Base-by-base conservation (phyloP, 2,113 vertebrate genomes). In the Martes martes region DNA sequence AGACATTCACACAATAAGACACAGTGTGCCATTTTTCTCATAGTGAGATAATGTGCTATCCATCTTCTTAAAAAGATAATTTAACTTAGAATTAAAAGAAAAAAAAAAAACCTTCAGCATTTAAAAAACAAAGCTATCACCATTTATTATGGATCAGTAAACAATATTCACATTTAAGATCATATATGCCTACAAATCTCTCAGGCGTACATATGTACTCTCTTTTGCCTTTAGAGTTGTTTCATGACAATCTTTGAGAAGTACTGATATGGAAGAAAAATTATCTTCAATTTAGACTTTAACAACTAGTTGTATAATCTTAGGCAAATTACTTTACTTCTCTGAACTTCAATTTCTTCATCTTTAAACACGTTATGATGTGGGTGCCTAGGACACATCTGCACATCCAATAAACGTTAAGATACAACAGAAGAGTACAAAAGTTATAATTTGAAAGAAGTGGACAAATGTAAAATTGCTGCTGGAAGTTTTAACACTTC, bases 221-320 rank as follows among this genome's bases (percentile, higher is more conserved):
- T 63, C 47, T 52, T 88, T 2, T 52, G 18, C 50, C 45, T 95
- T 95, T 36, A 94, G 19, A 80, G 16, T 78, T 74, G 85, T 82
- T 92, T 78, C n/a, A 84, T 4, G 42, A 67, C 50, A 83, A 39
- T 59, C 14, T 89, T 50, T 28, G 57, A 83, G 23, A 91, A 39
- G 31, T 45, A 89, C 3, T 52, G 23, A 9, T 61, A 84, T 80
- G 19, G 71, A 92, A 91, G 6, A 55, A 87, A 94, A 94, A 61
- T 88, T 93, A 47, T 85, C n/a, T 96, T 97, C n/a, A 94, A 81
- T 55, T 80, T 11, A 82, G 57, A 85, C 57, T 74, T 91, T 15
- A 84, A 91, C n/a, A 92, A 78, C 39, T 39, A 74, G 18, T 19
- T 93, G 39, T 47, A 31, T 80, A 83, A 95, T 42, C 61, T 95